These are phyloP conservation scores for Mallateleia sp. DNA, from an alignment of 2,888 invertebrate genomes.

Conservation along the genomic window DNA sequence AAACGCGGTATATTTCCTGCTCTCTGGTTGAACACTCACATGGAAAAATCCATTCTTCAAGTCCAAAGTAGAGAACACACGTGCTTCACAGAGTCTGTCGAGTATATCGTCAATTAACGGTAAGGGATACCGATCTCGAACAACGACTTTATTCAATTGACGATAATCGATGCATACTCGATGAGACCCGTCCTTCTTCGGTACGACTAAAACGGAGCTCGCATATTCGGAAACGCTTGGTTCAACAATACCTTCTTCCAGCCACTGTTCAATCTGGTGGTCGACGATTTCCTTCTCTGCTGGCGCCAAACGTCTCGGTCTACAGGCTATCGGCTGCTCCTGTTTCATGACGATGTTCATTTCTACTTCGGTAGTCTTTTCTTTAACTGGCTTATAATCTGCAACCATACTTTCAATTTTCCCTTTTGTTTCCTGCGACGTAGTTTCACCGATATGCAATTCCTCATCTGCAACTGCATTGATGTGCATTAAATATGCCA, in stretches of 20 bases:
- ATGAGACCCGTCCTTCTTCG: slow-evolving; percentile 27
- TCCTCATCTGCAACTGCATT: not conserved
- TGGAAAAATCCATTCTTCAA: slow-evolving; percentile 60
- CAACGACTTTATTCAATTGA: slow-evolving; percentile 73
- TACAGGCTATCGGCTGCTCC: slow-evolving; percentile 13
- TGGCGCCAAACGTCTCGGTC: slow-evolving; percentile 34
- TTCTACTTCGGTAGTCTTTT: slow-evolving; percentile 13
- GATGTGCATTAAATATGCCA: slow-evolving; percentile 24
- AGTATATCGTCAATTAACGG: slow-evolving; percentile 79
- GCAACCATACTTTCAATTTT: not conserved
- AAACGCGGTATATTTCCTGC: slow-evolving; percentile 76
- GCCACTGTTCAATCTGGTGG: slow-evolving; percentile 27
- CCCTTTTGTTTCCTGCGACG: not conserved
- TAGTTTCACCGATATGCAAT: slow-evolving; percentile 29
- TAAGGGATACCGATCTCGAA: slow-evolving; percentile 50
- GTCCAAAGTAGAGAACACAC: slow-evolving; percentile 78
- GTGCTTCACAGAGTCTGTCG: slow-evolving; percentile 48
- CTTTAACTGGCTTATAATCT: not conserved
- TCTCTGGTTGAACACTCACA: slow-evolving; percentile 59
- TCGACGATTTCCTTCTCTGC: slow-evolving; percentile 18
- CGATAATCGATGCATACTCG: slow-evolving; percentile 80
- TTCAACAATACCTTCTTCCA: slow-evolving; percentile 33
- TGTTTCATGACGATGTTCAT: slow-evolving; percentile 19
- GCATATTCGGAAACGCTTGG: slow-evolving; percentile 34
- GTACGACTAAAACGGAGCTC: slow-evolving; percentile 17